Percentiles rank a stretch among this genome's conserved stretches.
These are phyloP conservation scores for Amblyopsis hoosieri DNA, from an alignment of 2,797 vertebrate species.

Conservation along the genomic window DNA sequence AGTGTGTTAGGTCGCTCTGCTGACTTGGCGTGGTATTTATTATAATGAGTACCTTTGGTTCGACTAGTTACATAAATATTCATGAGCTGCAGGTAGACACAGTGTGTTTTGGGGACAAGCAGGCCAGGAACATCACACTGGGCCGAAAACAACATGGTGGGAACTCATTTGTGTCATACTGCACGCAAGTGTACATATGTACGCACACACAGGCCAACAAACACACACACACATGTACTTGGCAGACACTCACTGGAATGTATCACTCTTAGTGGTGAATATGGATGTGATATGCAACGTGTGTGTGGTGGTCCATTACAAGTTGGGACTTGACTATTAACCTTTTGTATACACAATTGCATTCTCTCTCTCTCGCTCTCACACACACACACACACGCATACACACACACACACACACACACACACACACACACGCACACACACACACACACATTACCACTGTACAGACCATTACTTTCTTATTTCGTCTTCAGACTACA, in stretches of 20 bases:
- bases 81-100: slow-evolving; percentile 46
- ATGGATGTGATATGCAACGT: too few relatives aligned
- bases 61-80: slow-evolving; percentile 64
- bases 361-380: neutral
- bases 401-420: neutral
- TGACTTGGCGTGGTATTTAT: slow-evolving; percentile 58
- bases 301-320: neutral
- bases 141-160: slow-evolving; percentile 25
- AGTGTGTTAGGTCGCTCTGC: slow-evolving; percentile 48
- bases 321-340: neutral
- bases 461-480: neutral
- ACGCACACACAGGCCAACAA: too few relatives aligned
- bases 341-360: too few relatives aligned
- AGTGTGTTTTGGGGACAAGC: slow-evolving; percentile 27
- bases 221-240: too few relatives aligned
- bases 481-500: too few relatives aligned
- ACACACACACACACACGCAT: slow-evolving; percentile 3
- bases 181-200: too few relatives aligned
- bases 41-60: slow-evolving; percentile 60
- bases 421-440: slow-evolving; percentile 4
- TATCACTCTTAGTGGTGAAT: too few relatives aligned
- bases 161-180: slow-evolving; percentile 1
- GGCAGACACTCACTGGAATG: too few relatives aligned
- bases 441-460: neutral
- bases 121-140: slow-evolving; percentile 35